Conservation (phyloP, 2,888 invertebrate species). For the Odontocolon sp. region DNA sequence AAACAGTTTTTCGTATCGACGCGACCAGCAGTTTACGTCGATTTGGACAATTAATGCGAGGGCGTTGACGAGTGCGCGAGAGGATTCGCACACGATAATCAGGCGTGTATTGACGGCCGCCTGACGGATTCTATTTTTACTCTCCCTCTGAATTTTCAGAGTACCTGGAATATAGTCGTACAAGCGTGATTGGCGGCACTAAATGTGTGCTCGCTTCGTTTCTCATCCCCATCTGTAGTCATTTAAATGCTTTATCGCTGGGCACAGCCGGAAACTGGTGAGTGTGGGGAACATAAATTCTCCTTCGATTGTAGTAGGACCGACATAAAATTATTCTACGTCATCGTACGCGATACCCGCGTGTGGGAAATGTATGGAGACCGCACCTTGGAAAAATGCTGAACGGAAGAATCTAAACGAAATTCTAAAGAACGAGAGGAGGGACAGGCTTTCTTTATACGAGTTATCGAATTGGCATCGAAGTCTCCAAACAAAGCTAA, state of each 20-base stretch:
- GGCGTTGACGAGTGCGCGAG: background rate
- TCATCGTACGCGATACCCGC: constrained; percentile 58
- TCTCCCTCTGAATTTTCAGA: background rate
- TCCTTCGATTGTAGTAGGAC: constrained; percentile 56
- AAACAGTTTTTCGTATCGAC: constrained; percentile 27
- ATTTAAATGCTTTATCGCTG: constrained; percentile 55
- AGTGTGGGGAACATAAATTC: constrained; percentile 63
- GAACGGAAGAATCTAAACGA: background rate
- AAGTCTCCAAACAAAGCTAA: background rate
- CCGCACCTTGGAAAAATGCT: constrained; percentile 33
- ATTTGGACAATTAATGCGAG: constrained; percentile 30
- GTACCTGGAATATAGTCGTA: background rate
- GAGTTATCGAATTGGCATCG: background rate
- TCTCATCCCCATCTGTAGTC: background rate
- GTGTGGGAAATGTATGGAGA: background rate
- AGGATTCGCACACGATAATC: constrained; percentile 19
- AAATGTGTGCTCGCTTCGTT: background rate
- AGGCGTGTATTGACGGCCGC: constrained; percentile 17
- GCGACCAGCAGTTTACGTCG: constrained; percentile 21
- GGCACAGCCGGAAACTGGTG: constrained; percentile 37
- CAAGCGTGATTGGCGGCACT: constrained; percentile 15
- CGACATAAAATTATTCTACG: constrained; percentile 63
- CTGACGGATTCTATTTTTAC: constrained; percentile 2
- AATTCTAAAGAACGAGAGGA: background rate
- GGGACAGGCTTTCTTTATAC: background rate